A percentile compares a stretch with the other conserved stretches of the same genome.
Evolutionary conservation across 2,888 invertebrate genomes (phyloP).

Genomic region (Trilocha varians): DNA sequence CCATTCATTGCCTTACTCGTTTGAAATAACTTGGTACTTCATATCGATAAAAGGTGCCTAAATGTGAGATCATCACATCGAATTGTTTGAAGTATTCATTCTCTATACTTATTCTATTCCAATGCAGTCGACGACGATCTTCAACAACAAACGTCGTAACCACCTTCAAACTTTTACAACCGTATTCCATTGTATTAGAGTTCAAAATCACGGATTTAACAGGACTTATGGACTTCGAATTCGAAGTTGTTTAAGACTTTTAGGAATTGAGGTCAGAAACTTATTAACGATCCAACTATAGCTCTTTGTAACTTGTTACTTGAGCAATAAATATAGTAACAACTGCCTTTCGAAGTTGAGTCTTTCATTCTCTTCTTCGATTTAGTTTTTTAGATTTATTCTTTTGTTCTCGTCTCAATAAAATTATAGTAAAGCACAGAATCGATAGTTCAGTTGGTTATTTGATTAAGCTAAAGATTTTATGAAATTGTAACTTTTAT

Average conservation of each 20-base stretch:
- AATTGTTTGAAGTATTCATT: too few relatives aligned
- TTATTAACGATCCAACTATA: slow-evolving; percentile 54
- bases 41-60: too few relatives aligned
- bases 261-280: slow-evolving; percentile 25
- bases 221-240: slow-evolving; percentile 20
- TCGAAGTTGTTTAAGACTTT: slow-evolving; percentile 29
- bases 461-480: too few relatives aligned
- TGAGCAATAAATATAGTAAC: slow-evolving; percentile 47
- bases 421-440: not conserved
- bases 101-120: too few relatives aligned
- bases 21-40: too few relatives aligned
- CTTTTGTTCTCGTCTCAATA: not conserved
- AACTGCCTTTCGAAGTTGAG: slow-evolving; percentile 32
- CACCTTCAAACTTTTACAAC: slow-evolving; percentile 14
- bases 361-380: slow-evolving; percentile 35
- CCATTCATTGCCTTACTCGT: too few relatives aligned
- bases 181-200: slow-evolving; percentile 18
- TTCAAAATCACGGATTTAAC: slow-evolving; percentile 19
- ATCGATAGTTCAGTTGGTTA: not conserved
- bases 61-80: too few relatives aligned
- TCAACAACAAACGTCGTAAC: slow-evolving; percentile 20
- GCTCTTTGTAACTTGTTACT: slow-evolving; percentile 51
- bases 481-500: too few relatives aligned
- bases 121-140: slow-evolving; percentile 22
- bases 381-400: not conserved